Evolutionary conservation across 1,140 invertebrate species (phyloP).

Genomic region (Drosophila nigrodunni): DNA sequence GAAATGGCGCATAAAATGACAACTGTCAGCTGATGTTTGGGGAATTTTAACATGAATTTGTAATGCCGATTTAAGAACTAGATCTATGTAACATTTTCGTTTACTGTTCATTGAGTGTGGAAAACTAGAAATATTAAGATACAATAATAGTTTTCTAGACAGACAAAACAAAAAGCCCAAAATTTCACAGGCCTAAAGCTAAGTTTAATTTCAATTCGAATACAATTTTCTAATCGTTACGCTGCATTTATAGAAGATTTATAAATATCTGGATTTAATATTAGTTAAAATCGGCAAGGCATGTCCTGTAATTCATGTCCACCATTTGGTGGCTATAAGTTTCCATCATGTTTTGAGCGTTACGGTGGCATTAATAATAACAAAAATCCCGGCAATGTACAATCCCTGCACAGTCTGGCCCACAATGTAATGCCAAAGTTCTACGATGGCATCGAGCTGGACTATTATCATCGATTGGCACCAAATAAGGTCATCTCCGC

Average conservation of each 20-base stretch:
- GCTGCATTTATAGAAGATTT: background rate
- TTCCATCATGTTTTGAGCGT: slow-evolving; percentile 67
- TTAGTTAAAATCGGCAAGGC: background rate
- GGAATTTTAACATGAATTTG: slow-evolving; percentile 49
- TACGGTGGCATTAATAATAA: slow-evolving; percentile 48
- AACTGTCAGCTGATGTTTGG: slow-evolving; percentile 74
- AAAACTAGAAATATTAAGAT: slow-evolving; percentile 38
- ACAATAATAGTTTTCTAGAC: slow-evolving; percentile 48
- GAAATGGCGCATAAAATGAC: slow-evolving; percentile 81
- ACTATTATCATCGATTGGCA: slow-evolving; percentile 70
- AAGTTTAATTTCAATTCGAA: slow-evolving; percentile 9
- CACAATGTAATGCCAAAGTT: slow-evolving; percentile 81
- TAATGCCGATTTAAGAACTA: slow-evolving; percentile 29
- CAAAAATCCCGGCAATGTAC: slow-evolving; percentile 79
- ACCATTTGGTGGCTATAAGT: slow-evolving; percentile 36
- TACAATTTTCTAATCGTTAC: slow-evolving; percentile 6
- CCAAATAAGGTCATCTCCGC: slow-evolving; percentile 72
- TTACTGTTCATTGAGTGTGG: slow-evolving; percentile 46
- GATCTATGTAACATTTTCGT: slow-evolving; percentile 72
- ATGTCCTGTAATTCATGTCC: slow-evolving; percentile 70
- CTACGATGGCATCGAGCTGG: slow-evolving; percentile 75
- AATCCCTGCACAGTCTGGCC: slow-evolving; percentile 65
- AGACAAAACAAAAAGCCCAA: slow-evolving; percentile 31
- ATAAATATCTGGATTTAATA: slow-evolving; percentile 8
- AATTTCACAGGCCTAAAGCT: slow-evolving; percentile 21